These are phyloP conservation scores for Danio kyathit DNA, from an alignment of 2,797 vertebrate genomes.

Conservation along the genomic window DNA sequence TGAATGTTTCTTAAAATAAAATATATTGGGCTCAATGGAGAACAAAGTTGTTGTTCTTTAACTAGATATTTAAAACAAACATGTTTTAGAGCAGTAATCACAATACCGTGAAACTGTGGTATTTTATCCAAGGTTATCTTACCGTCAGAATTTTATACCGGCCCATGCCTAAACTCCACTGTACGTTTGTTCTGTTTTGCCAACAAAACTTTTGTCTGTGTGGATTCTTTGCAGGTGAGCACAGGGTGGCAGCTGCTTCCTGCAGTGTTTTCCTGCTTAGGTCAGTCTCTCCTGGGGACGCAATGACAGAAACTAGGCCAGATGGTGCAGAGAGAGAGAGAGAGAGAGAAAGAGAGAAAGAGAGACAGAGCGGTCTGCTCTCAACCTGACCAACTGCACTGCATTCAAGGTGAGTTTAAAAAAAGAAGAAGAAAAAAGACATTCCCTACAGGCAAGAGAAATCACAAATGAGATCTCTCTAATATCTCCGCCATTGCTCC, in stretches of 20 bases:
- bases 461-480: too few species aligned
- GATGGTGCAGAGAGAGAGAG: slow-evolving; percentile 75
- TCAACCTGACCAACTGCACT: slow-evolving; percentile 25
- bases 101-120: too few species aligned
- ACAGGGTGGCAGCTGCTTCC: slow-evolving; percentile 55
- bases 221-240: slow-evolving; percentile 48
- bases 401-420: slow-evolving; percentile 42
- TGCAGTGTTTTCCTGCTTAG: slow-evolving; percentile 68
- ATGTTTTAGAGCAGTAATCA: too few species aligned
- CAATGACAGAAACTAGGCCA: slow-evolving; percentile 82
- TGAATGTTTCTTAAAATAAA: too few species aligned
- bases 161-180: background rate
- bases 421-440: background rate
- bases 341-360: slow-evolving; percentile 61
- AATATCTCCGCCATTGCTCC: slow-evolving; percentile 10
- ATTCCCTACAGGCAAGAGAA: background rate
- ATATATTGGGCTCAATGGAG: too few species aligned
- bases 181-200: slow-evolving; percentile 42
- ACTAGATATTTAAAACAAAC: too few species aligned
- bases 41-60: too few species aligned
- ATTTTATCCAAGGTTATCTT: too few species aligned
- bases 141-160: too few species aligned
- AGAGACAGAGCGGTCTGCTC: slow-evolving; percentile 61
- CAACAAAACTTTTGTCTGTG: slow-evolving; percentile 41
- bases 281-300: slow-evolving; percentile 72